These are phyloP conservation scores for Opisthocomus hoazin DNA, from an alignment of 2,113 vertebrate species.

Conservation along the genomic window DNA sequence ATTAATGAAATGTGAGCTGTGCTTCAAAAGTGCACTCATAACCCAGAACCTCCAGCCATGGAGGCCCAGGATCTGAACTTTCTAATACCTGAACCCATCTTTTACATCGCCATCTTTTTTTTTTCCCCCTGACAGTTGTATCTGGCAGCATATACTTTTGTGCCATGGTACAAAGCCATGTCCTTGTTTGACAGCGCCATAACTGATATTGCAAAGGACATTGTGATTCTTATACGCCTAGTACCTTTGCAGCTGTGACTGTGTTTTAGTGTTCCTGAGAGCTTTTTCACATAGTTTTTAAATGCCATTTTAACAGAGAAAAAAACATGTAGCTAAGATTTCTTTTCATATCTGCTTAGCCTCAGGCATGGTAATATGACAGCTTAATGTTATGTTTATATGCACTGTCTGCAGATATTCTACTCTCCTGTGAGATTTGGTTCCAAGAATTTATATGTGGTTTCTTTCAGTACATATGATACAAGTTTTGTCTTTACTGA, in stretches of 20 bases:
- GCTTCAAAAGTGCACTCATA: not conserved
- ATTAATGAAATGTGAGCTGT: not conserved
- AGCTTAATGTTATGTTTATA: not conserved
- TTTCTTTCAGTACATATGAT: not conserved
- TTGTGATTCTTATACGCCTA: not conserved
- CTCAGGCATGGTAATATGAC: not conserved
- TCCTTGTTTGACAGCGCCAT: not conserved
- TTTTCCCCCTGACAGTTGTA: not conserved
- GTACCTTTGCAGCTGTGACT: not conserved
- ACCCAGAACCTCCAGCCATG: not conserved
- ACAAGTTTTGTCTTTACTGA: not conserved
- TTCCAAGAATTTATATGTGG: not conserved
- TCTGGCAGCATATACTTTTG: not conserved
- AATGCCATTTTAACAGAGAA: not conserved
- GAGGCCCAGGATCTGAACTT: not conserved
- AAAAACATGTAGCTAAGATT: not conserved
- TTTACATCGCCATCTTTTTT: not conserved
- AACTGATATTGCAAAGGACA: not conserved
- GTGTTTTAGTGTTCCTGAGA: not conserved
- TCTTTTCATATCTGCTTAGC: not conserved
- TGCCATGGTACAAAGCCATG: not conserved
- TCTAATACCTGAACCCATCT: accelerated
- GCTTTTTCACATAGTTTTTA: not conserved
- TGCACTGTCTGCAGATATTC: not conserved
- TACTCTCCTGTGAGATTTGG: not conserved